Conservation (phyloP, 2,113 vertebrate genomes). For the Macrotus californicus region DNA sequence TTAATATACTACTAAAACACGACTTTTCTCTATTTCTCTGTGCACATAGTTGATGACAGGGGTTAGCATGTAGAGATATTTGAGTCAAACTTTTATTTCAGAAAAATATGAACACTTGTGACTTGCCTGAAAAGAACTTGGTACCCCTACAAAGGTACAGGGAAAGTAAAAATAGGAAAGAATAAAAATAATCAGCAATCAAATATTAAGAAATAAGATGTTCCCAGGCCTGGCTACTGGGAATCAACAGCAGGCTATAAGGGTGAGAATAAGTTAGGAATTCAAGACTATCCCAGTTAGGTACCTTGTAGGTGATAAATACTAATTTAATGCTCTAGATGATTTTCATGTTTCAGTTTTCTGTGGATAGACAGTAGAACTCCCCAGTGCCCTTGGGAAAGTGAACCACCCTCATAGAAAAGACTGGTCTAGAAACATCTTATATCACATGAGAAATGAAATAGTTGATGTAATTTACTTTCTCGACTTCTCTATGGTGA, state of each 20-base stretch:
- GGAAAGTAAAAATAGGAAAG: not conserved
- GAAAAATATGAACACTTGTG: not conserved
- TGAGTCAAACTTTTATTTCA: conserved; percentile 16
- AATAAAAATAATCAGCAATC: not conserved
- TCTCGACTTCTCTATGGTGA: not conserved
- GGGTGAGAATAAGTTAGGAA: not conserved
- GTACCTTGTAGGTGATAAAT: not conserved
- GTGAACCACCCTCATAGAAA: not conserved
- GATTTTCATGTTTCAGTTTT: conserved; percentile 25
- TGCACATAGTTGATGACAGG: not conserved
- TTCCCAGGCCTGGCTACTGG: not conserved
- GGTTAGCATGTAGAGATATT: not conserved
- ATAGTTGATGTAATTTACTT: not conserved
- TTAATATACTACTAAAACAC: not conserved
- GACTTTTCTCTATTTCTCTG: not conserved
- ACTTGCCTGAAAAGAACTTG: not conserved
- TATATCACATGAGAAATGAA: not conserved
- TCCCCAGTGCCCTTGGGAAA: not conserved
- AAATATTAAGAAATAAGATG: not conserved
- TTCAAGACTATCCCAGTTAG: not conserved
- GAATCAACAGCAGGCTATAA: not conserved
- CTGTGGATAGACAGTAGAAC: not conserved
- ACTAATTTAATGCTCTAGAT: conserved; percentile 3
- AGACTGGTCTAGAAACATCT: conserved; percentile 2
- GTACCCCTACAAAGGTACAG: not conserved